Base-by-base conservation (phyloP, 2,797 vertebrate species). In the Gephyroberyx darwinii region DNA sequence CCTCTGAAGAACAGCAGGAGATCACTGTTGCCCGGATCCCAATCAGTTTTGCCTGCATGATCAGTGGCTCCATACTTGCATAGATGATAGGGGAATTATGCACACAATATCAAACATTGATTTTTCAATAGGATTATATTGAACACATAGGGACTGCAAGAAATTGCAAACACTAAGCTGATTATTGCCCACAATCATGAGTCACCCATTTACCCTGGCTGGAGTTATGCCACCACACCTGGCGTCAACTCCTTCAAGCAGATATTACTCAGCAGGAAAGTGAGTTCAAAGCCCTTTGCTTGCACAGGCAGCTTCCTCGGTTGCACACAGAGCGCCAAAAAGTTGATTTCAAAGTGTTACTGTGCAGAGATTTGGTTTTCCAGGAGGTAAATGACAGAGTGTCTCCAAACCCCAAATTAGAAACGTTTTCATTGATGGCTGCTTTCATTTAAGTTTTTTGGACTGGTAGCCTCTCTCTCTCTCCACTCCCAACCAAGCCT, bases 141-240 rank as follows among this genome's bases (percentile, higher is more conserved):
- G 45, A 56, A 48, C 26, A 76, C 63, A 65, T 45, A 19, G 63
- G 55, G 56, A 9, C 55, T 26, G 41, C 58, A 53, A 33, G 45
- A 61, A 65, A n/a, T 53, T 64, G 47, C 30, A 52, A 69, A 17
- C 48, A 41, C 56, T 48, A 64, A 82, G 74, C 75, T 69, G 53
- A 41, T 78, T 85, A 60, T 51, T 66, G 52, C 22, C 17, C 19
- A 31, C 16, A 64, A 8, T 71, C 67, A 78, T 69, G 60, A 78
- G 54, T 75, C 75, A 81, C 68, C 37, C 2, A 37, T 67, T 73
- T 58, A n/a, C n/a, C 31, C 39, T 0, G 10, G n/a, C 20, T 66
- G 26, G 39, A 69, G 66, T 83, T 74, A 75, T 72, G 71, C 80
- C 77, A 80, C 53, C 52, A 17, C 10, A 0, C 14, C 3, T 35